These are phyloP conservation scores for Deilephila porcellus DNA, from an alignment of 2,888 invertebrate species.

Conservation along the genomic window DNA sequence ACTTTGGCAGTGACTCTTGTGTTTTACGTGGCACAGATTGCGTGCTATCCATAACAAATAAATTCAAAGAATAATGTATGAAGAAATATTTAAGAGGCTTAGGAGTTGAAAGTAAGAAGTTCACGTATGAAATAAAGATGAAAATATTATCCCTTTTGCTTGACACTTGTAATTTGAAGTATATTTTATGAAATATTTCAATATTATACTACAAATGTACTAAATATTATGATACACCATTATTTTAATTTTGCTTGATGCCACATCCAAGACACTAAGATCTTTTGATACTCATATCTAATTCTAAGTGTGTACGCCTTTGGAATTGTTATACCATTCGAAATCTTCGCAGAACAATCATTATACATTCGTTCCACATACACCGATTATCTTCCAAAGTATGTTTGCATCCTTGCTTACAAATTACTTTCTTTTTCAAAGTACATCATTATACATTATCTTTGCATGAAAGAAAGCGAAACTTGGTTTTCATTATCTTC, in stretches of 20 bases:
- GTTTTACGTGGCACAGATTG: too few relatives aligned
- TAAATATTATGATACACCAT: neutral
- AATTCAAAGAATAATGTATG: too few relatives aligned
- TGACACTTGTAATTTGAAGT: too few relatives aligned
- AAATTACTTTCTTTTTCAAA: slow-evolving; percentile 2
- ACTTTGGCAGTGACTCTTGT: too few relatives aligned
- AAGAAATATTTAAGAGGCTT: too few relatives aligned
- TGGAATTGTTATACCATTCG: slow-evolving; percentile 43
- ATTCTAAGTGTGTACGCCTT: slow-evolving; percentile 27
- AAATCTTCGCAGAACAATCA: slow-evolving; percentile 33
- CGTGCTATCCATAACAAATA: too few relatives aligned
- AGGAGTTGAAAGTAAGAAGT: too few relatives aligned
- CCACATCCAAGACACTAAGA: neutral
- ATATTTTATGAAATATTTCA: neutral
- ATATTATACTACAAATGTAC: neutral
- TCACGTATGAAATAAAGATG: too few relatives aligned
- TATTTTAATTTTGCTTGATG: neutral
- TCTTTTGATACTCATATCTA: slow-evolving; percentile 1
- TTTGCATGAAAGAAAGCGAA: neutral
- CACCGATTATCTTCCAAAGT: slow-evolving; percentile 35
- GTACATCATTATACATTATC: neutral
- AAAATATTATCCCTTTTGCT: too few relatives aligned
- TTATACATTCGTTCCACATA: slow-evolving; percentile 40
- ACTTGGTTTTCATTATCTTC: neutral
- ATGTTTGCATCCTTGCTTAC: slow-evolving; percentile 30